Evolutionary conservation across 1,140 invertebrate species (phyloP), one percentile per base, ranked within the genome.

Genomic region (Aculops lycopersici): DNA sequence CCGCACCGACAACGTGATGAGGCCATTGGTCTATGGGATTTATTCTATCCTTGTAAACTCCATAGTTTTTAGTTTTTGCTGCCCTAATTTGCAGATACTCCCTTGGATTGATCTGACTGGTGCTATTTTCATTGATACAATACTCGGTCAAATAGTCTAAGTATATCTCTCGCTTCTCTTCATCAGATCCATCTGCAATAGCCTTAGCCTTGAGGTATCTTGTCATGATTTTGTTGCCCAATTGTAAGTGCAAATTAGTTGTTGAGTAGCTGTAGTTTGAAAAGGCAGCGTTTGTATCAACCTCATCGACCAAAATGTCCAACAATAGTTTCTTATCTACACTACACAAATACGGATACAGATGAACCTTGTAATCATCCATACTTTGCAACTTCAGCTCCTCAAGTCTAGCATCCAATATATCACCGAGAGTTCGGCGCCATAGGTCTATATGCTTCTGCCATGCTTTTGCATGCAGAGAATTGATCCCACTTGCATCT

Each of bases 21-120:
- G 73, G 69, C 76, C 75, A 81, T 31, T 31, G 8, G 24, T 8
- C 24, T 1, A 54, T 50, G 15, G 62, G 58, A 46, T 68, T 63
- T 31, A 58, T 58, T 2, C 58, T 42, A 46, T 69, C 61, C 17
- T 40, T 44, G 13, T 38, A 40, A 19, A 3, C 20, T 19, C 12
- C 19, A 20, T 43, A 35, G n/a, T 36, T 18, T n/a, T 21, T 21
- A 38, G 35, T 40, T 31, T 31, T 37, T 20, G 20, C 15, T 19
- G 37, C 16, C 4, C 19, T 19, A n/a, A 36, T 24, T 18, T 36
- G 20, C 14, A 41, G 5, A n/a, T 41, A 24, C 14, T 36, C 21
- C 16, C 36, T 15, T n/a, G 41, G 13, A 39, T 19, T 39, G 3
- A 18, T 20, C 15, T 16, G 16, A 4, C 38, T 3, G 3, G 19